Evolutionary conservation across 2,113 vertebrate genomes (phyloP), one percentile per base, ranked within the genome.

Genomic region (Megaceryle torquata): DNA sequence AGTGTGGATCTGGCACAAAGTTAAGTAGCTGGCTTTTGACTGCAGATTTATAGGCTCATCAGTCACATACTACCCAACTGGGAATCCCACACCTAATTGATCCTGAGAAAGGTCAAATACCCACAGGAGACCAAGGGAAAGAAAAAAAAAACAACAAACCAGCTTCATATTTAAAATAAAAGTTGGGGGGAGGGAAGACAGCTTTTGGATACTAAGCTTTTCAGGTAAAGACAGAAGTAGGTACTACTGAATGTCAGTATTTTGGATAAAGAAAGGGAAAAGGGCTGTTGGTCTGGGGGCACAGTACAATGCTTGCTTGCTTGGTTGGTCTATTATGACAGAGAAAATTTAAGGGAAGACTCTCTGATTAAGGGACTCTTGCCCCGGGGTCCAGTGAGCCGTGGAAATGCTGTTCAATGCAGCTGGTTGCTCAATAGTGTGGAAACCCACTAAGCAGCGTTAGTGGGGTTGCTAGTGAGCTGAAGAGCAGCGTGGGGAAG

Each of bases 371-470:
- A 68, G 29, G 15, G 10, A 53, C 80, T 65, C 50, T 48, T 2
- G 1, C 0, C 1, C 7, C 72, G 6, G 15, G 24, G 68, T 7
- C 24, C 15, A 17, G n/a, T 3, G 12, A 71, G 29, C 28, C 51
- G 6, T 33, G 11, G 18, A 68, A 25, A 33, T 19, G 5, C 41
- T 60, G 53, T 50, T 37, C 33, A 54, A 37, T 0, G 0, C 50
- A 16, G 28, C 16, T 50, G 21, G 54, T 28, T 6, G 10, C 43
- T 82, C 22, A 59, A 1, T 5, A 33, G 5, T 0, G 0, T 11
- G 5, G 8, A 13, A 22, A 50, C 13, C 57, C 67, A 70, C 18
- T 26, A 9, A 33, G 24, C 22, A 61, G 67, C 51, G 14, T 86
- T 8, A 24, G 16, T 2, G 3, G 7, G 11, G 15, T 28, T 71